phyloP scores from a whole-genome alignment of 2,797 vertebrate genomes.

The Huso huso region DNA sequence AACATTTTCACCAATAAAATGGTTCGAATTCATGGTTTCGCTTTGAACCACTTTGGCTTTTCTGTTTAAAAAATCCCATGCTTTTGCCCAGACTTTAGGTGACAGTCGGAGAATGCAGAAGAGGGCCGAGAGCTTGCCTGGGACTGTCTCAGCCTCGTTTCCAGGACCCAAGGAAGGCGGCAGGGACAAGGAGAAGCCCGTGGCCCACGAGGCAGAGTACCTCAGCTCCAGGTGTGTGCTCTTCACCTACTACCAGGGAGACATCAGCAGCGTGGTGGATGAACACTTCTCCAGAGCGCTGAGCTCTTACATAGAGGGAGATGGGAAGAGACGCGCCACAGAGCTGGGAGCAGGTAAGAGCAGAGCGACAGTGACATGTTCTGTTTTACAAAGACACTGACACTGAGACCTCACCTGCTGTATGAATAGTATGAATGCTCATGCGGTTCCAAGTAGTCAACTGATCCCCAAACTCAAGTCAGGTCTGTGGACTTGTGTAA shows the following conservation, averaged over 20 bases:
- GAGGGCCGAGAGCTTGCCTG: constrained; percentile 51
- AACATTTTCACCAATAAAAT: no score
- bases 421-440: no score
- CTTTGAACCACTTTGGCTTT: no score
- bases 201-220: constrained; percentile 63
- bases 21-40: no score
- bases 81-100: constrained; percentile 54
- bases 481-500: no score
- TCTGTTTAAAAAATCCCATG: constrained; percentile 47
- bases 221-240: constrained; percentile 76
- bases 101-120: constrained; percentile 45
- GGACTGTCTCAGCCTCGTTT: constrained; percentile 38
- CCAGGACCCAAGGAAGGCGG: constrained; percentile 42
- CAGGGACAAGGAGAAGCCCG: constrained; percentile 55
- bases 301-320: constrained; percentile 62
- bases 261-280: constrained; percentile 87
- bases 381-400: no score
- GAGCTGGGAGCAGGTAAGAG: constrained; percentile 56
- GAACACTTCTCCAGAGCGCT: constrained; percentile 94
- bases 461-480: no score
- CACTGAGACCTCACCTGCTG: no score
- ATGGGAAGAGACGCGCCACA: constrained; percentile 50
- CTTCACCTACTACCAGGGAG: constrained; percentile 93
- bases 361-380: no score
- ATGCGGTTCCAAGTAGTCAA: no score